These are phyloP conservation scores for Drosophila malerkotliana DNA, from an alignment of 1,140 invertebrate genomes.

Conservation along the genomic window DNA sequence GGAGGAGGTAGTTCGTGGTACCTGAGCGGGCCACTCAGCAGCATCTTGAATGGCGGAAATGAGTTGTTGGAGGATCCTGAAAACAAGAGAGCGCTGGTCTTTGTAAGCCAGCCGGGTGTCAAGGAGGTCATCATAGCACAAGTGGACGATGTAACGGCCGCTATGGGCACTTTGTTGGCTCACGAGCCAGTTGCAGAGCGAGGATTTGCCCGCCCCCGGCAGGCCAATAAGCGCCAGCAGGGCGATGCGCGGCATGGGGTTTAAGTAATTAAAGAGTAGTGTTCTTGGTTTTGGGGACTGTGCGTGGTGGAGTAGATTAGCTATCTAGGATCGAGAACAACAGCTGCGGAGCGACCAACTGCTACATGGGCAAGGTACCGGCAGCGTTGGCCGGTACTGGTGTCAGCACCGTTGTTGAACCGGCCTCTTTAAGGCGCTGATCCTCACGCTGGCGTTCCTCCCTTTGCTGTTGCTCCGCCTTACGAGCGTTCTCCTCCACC, in stretches of 20 bases:
- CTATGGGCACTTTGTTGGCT: slow-evolving; percentile 3
- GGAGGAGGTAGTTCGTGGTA: background rate
- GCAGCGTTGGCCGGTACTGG: slow-evolving; percentile 20
- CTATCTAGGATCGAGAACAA: slow-evolving; percentile 64
- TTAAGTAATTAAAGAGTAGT: background rate
- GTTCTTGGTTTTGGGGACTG: slow-evolving; percentile 3
- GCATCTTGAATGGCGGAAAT: slow-evolving; percentile 27
- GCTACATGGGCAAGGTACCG: slow-evolving; percentile 56
- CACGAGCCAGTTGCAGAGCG: slow-evolving; percentile 57
- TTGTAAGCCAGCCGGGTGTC: slow-evolving; percentile 36
- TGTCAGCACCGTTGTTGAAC: slow-evolving; percentile 29
- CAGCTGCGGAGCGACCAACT: slow-evolving; percentile 49
- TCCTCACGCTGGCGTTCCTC: slow-evolving; percentile 52
- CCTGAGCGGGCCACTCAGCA: background rate
- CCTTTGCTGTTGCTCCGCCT: slow-evolving; percentile 51
- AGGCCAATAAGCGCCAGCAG: slow-evolving; percentile 66
- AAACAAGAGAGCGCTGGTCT: slow-evolving; percentile 39
- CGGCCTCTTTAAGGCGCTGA: slow-evolving; percentile 41
- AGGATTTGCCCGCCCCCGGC: slow-evolving; percentile 65
- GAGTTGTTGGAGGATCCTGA: slow-evolving; percentile 33
- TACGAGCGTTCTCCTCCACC: slow-evolving; percentile 57
- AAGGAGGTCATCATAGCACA: slow-evolving; percentile 70
- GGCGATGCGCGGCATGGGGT: slow-evolving; percentile 53
- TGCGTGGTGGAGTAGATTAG: slow-evolving; percentile 33
- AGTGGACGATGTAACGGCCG: slow-evolving; percentile 51